Base-by-base conservation (phyloP, 2,113 vertebrate genomes). In the Takifugu bimaculatus region DNA sequence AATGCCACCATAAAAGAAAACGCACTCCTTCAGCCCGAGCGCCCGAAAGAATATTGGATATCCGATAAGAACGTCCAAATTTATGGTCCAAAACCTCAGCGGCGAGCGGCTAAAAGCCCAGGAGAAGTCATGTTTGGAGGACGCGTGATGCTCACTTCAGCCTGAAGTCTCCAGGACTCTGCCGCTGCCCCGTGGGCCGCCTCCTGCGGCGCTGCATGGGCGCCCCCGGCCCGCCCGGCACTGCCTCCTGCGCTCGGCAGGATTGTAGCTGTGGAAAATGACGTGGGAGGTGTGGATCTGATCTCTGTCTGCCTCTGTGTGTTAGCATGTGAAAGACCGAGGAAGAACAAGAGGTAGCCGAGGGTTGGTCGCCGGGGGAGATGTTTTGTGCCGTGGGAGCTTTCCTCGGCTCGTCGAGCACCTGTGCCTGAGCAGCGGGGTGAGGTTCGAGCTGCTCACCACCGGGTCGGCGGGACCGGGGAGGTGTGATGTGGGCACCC, bases 331-430 rank as follows among this genome's bases (percentile, higher is more conserved):
- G 61, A 57, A 54, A 39, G 26, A 12, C 25, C 29, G 56, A 50
- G 43, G 39, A 45, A 47, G 68, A 77, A 71, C 64, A 65, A 60
- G 77, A 67, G 74, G 81, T 64, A 85, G 80, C 50, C 5, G 63
- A 60, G 55, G 68, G 53, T 68, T 70, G 75, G 26, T 72, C 28
- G 55, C 72, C 68, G 54, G 65, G 78, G 75, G 79, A 78, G 77
- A 81, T 82, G 85, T 76, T 78, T 85, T 79, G 62, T 85, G 58
- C 66, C 44, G 77, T 84, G 78, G 81, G 75, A 85, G 80, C 81
- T 84, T 86, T 85, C 74, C 68, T 82, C 66, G 42, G 83, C 79
- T 82, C 86, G 82, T 86, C 72, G 77, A 78, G 74, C 79, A 79
- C 82, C 77, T 80, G 75, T 80, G 74, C 44, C 74, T 73, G 68